Conservation (phyloP, 2,888 invertebrate species). For the Synergus umbraculus region DNA sequence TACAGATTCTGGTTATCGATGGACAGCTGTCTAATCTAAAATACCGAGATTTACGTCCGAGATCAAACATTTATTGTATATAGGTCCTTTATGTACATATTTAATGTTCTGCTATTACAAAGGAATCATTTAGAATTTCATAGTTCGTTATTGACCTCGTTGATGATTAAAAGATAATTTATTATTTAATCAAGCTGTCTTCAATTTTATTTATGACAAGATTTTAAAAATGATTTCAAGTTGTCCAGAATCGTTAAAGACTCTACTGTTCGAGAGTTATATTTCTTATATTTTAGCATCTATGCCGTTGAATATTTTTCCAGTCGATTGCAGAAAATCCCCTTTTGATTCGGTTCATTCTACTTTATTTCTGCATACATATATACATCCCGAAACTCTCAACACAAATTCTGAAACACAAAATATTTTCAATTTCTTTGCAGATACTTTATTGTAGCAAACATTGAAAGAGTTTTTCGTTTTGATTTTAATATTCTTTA, state of each 20-base stretch:
- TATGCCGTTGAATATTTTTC: not conserved
- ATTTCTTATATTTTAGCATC: not conserved
- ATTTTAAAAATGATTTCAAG: too few species aligned
- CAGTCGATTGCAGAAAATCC: not conserved
- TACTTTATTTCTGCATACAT: not conserved
- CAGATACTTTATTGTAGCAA: too few species aligned
- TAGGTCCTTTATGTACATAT: not conserved
- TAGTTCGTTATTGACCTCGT: not conserved
- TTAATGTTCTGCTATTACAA: constrained; percentile 2
- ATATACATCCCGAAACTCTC: not conserved
- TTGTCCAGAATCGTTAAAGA: too few species aligned
- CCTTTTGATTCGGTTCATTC: not conserved
- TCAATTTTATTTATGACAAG: not conserved
- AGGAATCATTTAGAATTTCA: not conserved
- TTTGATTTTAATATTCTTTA: too few species aligned
- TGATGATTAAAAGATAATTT: not conserved
- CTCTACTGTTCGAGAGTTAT: not conserved
- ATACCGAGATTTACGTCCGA: constrained; percentile 18
- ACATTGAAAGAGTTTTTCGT: too few species aligned
- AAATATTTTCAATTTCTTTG: not conserved
- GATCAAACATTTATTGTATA: constrained; percentile 5
- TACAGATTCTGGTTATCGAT: constrained; percentile 10
- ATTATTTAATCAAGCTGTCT: not conserved
- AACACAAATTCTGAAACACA: not conserved
- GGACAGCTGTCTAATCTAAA: constrained; percentile 11